A percentile compares a stretch with the other conserved stretches of the same genome.
These are phyloP conservation scores for Electrophaes corylata DNA, from an alignment of 2,888 invertebrate genomes.

Conservation along the genomic window DNA sequence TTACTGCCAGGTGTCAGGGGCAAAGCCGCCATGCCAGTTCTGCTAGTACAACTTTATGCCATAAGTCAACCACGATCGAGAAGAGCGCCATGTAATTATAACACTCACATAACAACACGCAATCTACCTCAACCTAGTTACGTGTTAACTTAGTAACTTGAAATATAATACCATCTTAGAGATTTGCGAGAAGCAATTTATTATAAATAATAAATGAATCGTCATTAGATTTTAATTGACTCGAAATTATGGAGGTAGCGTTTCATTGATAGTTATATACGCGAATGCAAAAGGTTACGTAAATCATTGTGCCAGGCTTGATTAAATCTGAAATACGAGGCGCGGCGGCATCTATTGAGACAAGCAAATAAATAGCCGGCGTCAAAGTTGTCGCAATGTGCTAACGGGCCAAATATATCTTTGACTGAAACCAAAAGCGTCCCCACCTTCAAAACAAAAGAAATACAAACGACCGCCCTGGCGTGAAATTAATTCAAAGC, in stretches of 20 bases:
- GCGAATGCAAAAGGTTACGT: constrained; percentile 68
- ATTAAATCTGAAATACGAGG: constrained; percentile 78
- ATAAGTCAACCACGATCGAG: constrained; percentile 70
- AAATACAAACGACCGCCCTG: constrained; percentile 73
- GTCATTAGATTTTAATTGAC: constrained; percentile 53
- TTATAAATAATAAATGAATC: constrained; percentile 36
- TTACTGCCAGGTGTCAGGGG: constrained; percentile 76
- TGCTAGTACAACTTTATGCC: constrained; percentile 65
- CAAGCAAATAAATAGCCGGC: constrained; percentile 75
- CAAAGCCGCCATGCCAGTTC: constrained; percentile 62
- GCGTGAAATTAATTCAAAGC: constrained; percentile 78
- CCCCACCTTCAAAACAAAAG: constrained; percentile 72
- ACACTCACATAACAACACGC: constrained; percentile 41
- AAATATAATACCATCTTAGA: background rate
- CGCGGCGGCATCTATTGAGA: constrained; percentile 70
- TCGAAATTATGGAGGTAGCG: constrained; percentile 51
- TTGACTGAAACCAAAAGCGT: constrained; percentile 64
- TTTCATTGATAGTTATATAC: constrained; percentile 56
- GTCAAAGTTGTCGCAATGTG: constrained; percentile 75
- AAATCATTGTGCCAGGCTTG: constrained; percentile 75
- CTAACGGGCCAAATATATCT: constrained; percentile 76
- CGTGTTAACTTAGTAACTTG: constrained; percentile 6
- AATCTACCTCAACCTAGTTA: constrained; percentile 21
- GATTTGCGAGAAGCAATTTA: constrained; percentile 26
- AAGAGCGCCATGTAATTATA: constrained; percentile 57